These are phyloP conservation scores for Hydrolagus colliei DNA, from an alignment of 2,797 vertebrate genomes.

Conservation along the genomic window DNA sequence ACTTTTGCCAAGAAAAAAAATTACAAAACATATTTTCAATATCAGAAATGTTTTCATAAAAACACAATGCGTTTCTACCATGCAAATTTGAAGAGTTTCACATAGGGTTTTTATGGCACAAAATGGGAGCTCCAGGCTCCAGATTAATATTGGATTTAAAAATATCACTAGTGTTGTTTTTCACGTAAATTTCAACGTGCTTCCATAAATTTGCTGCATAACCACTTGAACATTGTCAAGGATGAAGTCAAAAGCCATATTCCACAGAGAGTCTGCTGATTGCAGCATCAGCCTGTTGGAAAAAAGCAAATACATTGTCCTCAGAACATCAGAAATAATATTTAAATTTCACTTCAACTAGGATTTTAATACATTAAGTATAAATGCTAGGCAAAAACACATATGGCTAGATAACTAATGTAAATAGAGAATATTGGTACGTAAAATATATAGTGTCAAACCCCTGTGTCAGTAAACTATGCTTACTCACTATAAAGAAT, in stretches of 20 bases:
- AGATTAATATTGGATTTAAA: slow-evolving; percentile 41
- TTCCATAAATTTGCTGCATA: slow-evolving; percentile 89
- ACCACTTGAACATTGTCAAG: slow-evolving; percentile 96
- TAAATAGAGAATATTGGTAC: too few relatives aligned
- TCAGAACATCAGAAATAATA: neutral
- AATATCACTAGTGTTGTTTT: slow-evolving; percentile 29
- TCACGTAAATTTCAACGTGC: slow-evolving; percentile 87
- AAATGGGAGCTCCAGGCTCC: slow-evolving; percentile 55
- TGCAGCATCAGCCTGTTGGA: slow-evolving; percentile 84
- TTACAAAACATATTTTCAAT: slow-evolving; percentile 66
- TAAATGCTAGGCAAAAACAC: too few relatives aligned
- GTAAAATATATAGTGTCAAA: too few relatives aligned
- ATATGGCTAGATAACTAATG: too few relatives aligned
- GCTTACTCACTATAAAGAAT: too few relatives aligned
- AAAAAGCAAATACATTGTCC: slow-evolving; percentile 21
- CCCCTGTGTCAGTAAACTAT: too few relatives aligned
- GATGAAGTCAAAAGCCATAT: slow-evolving; percentile 98
- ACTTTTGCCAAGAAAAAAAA: slow-evolving; percentile 69
- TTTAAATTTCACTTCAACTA: too few relatives aligned
- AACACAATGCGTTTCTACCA: slow-evolving; percentile 65
- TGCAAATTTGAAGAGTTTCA: slow-evolving; percentile 74
- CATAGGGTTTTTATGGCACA: slow-evolving; percentile 64
- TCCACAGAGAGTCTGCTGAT: slow-evolving; percentile 93
- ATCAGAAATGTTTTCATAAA: slow-evolving; percentile 63
- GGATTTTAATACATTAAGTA: too few relatives aligned